These are phyloP conservation scores for Parnassius smintheus DNA, from an alignment of 2,888 invertebrate species.

Conservation along the genomic window DNA sequence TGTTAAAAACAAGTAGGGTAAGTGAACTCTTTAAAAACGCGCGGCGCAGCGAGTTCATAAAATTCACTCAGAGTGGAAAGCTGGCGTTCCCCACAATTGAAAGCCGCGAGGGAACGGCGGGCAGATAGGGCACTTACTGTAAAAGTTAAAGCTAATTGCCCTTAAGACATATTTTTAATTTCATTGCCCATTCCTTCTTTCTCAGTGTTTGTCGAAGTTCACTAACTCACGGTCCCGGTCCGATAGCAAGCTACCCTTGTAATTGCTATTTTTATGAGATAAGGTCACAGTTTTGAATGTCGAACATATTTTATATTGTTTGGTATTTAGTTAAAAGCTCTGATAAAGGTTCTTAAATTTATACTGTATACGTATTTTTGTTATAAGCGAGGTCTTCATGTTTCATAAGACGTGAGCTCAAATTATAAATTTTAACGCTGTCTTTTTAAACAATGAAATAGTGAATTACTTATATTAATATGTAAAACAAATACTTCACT, in stretches of 20 bases:
- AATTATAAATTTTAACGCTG: no score
- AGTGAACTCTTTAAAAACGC: conserved; percentile 52
- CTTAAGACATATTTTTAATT: conserved; percentile 83
- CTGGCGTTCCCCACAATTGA: conserved; percentile 77
- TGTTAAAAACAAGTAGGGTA: conserved; percentile 34
- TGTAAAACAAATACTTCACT: no score
- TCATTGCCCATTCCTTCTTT: conserved; percentile 79
- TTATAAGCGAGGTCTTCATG: no score
- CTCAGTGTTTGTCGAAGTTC: conserved; percentile 73
- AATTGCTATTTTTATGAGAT: conserved; percentile 79
- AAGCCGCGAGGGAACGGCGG: conserved; percentile 66
- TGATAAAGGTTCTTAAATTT: conserved; percentile 1
- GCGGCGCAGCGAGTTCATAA: conserved; percentile 61
- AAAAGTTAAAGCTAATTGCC: conserved; percentile 82
- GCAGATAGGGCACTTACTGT: conserved; percentile 79
- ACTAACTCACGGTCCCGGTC: conserved; percentile 60
- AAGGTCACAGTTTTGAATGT: conserved; percentile 76
- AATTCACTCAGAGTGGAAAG: conserved; percentile 70
- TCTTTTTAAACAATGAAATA: no score
- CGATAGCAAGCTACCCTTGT: conserved; percentile 64
- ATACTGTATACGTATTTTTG: no score
- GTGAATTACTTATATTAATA: no score
- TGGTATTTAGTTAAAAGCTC: conserved; percentile 34
- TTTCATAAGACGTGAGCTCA: no score
- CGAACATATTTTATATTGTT: conserved; percentile 70